Evolutionary conservation across 2,797 vertebrate genomes (phyloP).

Genomic region (Sebastes iracundus): DNA sequence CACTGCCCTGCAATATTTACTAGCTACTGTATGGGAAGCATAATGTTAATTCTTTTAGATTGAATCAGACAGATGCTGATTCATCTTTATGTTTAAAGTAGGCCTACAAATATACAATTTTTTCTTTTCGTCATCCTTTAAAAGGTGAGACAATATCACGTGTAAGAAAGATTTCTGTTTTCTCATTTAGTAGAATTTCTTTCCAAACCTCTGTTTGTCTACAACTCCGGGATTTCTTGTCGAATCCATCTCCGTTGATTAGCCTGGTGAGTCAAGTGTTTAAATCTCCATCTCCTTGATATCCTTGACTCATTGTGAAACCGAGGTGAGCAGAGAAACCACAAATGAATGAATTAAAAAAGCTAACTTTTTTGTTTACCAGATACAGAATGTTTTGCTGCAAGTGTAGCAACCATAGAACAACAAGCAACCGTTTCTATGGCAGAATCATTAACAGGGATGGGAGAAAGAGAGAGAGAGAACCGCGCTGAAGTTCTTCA

Average conservation of each 20-base stretch:
- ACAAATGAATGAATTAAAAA: neutral
- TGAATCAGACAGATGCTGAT: neutral
- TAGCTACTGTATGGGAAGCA: neutral
- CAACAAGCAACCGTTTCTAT: slow-evolving; percentile 1
- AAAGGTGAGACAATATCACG: neutral
- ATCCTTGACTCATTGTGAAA: slow-evolving; percentile 16
- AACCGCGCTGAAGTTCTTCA: neutral
- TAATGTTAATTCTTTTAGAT: neutral
- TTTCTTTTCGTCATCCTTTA: neutral
- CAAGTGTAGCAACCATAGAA: slow-evolving; percentile 37
- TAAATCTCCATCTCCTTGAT: slow-evolving; percentile 22
- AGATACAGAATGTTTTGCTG: slow-evolving; percentile 23
- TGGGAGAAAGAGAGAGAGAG: neutral
- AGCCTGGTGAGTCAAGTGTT: slow-evolving; percentile 4
- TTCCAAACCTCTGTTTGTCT: slow-evolving; percentile 27
- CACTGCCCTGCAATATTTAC: neutral
- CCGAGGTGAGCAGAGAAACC: slow-evolving; percentile 13
- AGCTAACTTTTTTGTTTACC: neutral
- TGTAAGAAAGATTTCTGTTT: neutral
- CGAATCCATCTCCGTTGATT: slow-evolving; percentile 19
- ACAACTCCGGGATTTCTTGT: neutral
- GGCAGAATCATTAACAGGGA: neutral
- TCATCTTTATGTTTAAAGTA: neutral
- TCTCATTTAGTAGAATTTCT: neutral
- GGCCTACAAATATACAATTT: neutral